phyloP scores from a whole-genome alignment of 2,797 vertebrate species.

The Cirrhinus mrigala region DNA sequence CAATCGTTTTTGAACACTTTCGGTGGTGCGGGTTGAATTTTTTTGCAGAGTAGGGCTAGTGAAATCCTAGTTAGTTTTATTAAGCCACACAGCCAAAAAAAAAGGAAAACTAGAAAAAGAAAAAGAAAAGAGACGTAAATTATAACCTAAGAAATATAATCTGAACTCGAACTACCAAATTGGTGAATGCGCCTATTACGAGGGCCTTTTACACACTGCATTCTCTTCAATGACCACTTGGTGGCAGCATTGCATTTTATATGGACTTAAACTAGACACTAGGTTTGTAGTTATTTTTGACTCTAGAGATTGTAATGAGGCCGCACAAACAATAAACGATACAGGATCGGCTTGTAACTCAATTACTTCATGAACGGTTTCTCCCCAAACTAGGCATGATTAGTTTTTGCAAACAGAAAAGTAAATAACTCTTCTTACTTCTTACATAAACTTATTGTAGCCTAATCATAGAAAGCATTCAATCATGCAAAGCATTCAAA shows the following conservation, averaged over 20 bases:
- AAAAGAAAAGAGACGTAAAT: neutral
- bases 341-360: neutral
- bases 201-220: neutral
- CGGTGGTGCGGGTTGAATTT: neutral
- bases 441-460: neutral
- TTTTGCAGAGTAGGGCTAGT: neutral
- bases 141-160: neutral
- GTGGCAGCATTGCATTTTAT: slow-evolving; percentile 36
- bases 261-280: no score
- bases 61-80: neutral
- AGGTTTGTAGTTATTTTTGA: neutral
- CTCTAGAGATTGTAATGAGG: neutral
- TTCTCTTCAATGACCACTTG: slow-evolving; percentile 29
- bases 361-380: neutral
- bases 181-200: neutral
- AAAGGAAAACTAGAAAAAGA: neutral
- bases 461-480: neutral
- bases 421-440: neutral
- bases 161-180: no score
- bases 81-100: slow-evolving; percentile 18
- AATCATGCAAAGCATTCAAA: neutral
- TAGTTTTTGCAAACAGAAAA: neutral
- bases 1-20: neutral
- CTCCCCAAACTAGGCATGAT: neutral
- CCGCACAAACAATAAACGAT: neutral